Evolutionary conservation across 2,113 vertebrate genomes (phyloP).

Genomic region (Nansenia antarctica): DNA sequence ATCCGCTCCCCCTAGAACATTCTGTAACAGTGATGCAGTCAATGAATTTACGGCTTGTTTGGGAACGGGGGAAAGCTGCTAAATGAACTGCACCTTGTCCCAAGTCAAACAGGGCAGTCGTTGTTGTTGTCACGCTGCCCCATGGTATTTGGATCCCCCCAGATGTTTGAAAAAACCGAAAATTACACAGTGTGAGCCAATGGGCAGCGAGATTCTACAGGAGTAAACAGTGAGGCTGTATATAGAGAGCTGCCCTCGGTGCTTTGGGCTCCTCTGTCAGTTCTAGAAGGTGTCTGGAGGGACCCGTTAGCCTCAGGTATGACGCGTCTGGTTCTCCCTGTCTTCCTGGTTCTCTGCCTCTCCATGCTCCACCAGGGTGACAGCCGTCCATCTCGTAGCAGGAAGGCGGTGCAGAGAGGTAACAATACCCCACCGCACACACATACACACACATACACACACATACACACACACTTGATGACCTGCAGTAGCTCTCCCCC

Average conservation of each 20-base stretch:
- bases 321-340: conserved; percentile 55
- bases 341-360: conserved; percentile 63
- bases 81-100: conserved; percentile 42
- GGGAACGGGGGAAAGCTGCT: conserved; percentile 60
- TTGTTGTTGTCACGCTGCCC: conserved; percentile 70
- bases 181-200: conserved; percentile 62
- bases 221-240: conserved; percentile 57
- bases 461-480: neutral
- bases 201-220: conserved; percentile 38
- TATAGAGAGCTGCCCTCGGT: conserved; percentile 52
- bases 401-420: conserved; percentile 69
- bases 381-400: conserved; percentile 60
- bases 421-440: conserved; percentile 14
- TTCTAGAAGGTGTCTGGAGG: conserved; percentile 48
- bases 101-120: conserved; percentile 69
- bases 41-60: conserved; percentile 63
- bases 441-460: neutral
- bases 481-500: neutral
- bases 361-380: conserved; percentile 58
- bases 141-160: conserved; percentile 50
- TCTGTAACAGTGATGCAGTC: conserved; percentile 43
- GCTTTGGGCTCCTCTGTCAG: conserved; percentile 46
- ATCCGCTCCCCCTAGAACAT: conserved; percentile 16
- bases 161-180: conserved; percentile 60
- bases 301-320: conserved; percentile 57